Conservation (phyloP, 2,113 vertebrate species). For the Ictalurus punctatus region DNA sequence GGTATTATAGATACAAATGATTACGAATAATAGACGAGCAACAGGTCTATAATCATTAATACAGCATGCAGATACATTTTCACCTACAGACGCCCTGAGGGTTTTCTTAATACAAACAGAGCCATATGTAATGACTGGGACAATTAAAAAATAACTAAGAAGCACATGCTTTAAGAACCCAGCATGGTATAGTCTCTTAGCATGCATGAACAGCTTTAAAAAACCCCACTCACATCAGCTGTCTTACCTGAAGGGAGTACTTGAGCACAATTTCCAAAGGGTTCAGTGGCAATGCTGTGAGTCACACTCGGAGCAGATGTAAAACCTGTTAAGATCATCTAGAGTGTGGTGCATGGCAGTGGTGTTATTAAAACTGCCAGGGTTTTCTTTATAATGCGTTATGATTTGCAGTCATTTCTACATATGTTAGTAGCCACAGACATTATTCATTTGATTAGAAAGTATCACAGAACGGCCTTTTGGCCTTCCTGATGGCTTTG, state of each 20-base stretch:
- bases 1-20: not conserved
- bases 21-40: not conserved
- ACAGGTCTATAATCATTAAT: not conserved
- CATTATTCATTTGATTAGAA: slow-evolving; percentile 5
- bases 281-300: not conserved
- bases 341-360: not conserved
- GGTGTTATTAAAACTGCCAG: slow-evolving; percentile 2
- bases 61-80: not conserved
- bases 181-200: not conserved
- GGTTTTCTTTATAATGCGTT: not conserved
- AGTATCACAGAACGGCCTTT: not conserved
- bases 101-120: not conserved
- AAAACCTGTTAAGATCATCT: not conserved
- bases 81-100: not conserved
- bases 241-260: not conserved
- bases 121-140: not conserved
- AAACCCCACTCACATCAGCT: not conserved
- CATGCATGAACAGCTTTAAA: not conserved
- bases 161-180: not conserved
- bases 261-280: not conserved
- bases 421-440: not conserved
- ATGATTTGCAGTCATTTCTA: not conserved
- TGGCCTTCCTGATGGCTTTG: not conserved
- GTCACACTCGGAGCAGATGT: not conserved
- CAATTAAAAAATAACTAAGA: not conserved